Percentiles rank a stretch among this genome's conserved stretches.
phyloP scores from a whole-genome alignment of 2,797 vertebrate species.

The Uromys caudimaculatus region DNA sequence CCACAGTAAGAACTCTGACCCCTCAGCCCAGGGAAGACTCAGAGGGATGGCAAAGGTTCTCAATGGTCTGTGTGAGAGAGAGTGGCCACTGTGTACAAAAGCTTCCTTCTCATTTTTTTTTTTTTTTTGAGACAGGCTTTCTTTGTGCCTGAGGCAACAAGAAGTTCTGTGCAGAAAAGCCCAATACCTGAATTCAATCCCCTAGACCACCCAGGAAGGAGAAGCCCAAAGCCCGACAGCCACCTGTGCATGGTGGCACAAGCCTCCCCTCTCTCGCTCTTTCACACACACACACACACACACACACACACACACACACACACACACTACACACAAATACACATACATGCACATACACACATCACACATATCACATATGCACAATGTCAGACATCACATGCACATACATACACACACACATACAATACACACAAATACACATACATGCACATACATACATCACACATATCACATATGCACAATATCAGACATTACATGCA shows the following conservation, averaged over 20 bases:
- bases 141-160: not conserved
- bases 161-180: not conserved
- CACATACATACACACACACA: not conserved
- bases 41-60: too few species aligned
- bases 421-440: not conserved
- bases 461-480: not conserved
- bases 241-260: not conserved
- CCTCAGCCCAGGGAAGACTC: too few species aligned
- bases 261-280: not conserved
- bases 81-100: too few species aligned
- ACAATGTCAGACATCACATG: not conserved
- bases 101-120: too few species aligned
- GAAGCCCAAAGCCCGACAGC: not conserved
- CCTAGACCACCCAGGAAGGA: not conserved
- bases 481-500: not conserved
- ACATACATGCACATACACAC: not conserved
- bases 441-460: not conserved
- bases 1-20: too few species aligned
- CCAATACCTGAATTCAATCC: not conserved
- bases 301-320: not conserved
- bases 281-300: too few species aligned
- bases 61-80: too few species aligned
- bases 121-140: too few species aligned
- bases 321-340: not conserved
- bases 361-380: not conserved